Base-by-base conservation (phyloP, 2,797 vertebrate species). In the Gila robusta region DNA sequence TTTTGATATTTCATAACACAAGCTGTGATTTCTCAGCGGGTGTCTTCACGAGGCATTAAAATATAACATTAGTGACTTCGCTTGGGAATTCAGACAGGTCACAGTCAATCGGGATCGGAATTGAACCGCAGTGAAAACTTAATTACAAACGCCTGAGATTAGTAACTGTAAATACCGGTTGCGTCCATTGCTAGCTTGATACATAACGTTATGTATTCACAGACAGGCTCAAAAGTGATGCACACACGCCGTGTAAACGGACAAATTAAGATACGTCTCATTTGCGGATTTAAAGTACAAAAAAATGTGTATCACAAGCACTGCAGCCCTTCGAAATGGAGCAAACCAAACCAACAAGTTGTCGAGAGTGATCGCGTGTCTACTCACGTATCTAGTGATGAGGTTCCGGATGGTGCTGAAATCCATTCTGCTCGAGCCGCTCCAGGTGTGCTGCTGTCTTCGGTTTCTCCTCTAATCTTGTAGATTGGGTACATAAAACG, bases 321-420 rank as follows among this genome's bases (percentile, higher is more conserved):
- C 59, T 71, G 62, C 67, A 84, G 26, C 21, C 8, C 21, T 37
- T 56, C 44, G 23, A 35, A 79, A 80, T 56, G 5, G 56, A 81
- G 56, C 7, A 81, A 67, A 87, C 7, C 84, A 56, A 49, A 86
- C 87, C 88, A 89, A 90, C 89, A 90, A 90, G 90, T 91, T 88
- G 85, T 44, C 49, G 52, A 41, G 71, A 76, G 35, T 32, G 64
- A 26, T 39, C 11, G 9, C 41, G 39, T 35, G 56, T 64, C 2
- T 93, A 98, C 98, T 98, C 91, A 99, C 98, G 88, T 97, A 99
- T 98, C 98, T 94, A 92, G 93, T 97, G 94, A 99, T 97, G 91
- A 98, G 96, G 91, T 93, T 97, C 94, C 97, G 95, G 52, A 98
- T 94, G 76, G 94, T 94, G 93, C 96, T 97, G 94, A 97, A 95